Evolutionary conservation across 2,113 vertebrate species (phyloP), one percentile per base, ranked within the genome.

Genomic region (Carassius carassius): DNA sequence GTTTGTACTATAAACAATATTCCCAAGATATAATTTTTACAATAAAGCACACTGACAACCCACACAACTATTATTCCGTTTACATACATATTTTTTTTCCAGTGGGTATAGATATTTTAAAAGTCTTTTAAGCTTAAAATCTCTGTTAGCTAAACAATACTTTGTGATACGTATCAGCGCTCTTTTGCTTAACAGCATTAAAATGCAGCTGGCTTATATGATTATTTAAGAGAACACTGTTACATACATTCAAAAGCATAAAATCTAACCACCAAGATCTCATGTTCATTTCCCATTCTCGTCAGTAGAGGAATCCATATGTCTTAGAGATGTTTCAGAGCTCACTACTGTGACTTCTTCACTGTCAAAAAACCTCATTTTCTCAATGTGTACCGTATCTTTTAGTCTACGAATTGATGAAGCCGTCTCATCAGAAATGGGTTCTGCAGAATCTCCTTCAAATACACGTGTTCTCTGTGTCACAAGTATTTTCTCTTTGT

Each of bases 301-400:
- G 75, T 88, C 86, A 7, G 84, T 51, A 12, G 87, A 73, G n/a
- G 86, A 84, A 85, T 87, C 84, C 63, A 77, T 81, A 75, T 85
- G 63, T 75, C 56, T 86, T 62, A 87, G 72, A 37, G 73, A 65
- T 54, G 70, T 85, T 60, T 88, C 82, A 65, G 65, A 58, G 76
- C 83, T 44, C 4, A 76, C 6, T 76, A 70, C 4, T 17, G 67
- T 13, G n/a, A 25, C 37, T 32, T 29, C 56, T 86, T 93, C 85
- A 11, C 79, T 86, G 10, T 95, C 93, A 86, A 95, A 95, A 90
- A 95, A 95, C 86, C 58, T 93, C 90, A 95, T 94, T 90, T 95
- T 95, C 58, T 95, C 94, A 14, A 91, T 84, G 89, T 95, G 94
- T 85, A 95, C 89, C 12, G 91, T 90, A 70, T 95, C 91, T 90